Percentiles rank a stretch among this genome's conserved stretches.
Conservation (phyloP, 2,888 invertebrate species). For the Sinhomidia bicolor region DNA sequence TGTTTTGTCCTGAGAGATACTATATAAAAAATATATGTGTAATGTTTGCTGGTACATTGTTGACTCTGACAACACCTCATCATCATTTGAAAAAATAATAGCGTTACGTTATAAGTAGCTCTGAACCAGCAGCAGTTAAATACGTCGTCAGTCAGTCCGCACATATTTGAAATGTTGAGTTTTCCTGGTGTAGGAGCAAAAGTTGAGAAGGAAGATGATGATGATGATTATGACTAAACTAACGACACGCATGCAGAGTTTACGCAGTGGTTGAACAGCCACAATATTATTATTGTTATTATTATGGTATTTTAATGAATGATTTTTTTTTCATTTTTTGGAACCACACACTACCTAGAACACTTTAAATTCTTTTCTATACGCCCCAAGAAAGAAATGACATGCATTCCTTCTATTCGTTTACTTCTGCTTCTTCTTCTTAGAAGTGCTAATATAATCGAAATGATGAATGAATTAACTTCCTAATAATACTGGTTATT, state of each 20-base stretch:
- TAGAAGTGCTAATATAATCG: background rate
- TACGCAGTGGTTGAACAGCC: conserved; percentile 44
- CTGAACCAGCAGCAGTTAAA: background rate
- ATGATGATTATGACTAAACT: background rate
- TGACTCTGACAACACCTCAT: conserved; percentile 45
- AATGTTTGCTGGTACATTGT: background rate
- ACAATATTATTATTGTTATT: conserved; percentile 49
- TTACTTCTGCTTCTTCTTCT: too few species aligned
- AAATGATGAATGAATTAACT: background rate
- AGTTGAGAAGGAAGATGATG: background rate
- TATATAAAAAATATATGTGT: background rate
- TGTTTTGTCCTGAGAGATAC: too few species aligned
- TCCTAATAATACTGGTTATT: background rate
- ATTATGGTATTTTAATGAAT: conserved; percentile 44
- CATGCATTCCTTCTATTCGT: background rate
- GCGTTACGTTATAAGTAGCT: background rate
- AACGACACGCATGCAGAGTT: conserved; percentile 39
- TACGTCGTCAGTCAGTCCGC: background rate
- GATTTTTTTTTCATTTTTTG: conserved; percentile 19
- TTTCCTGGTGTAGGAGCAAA: conserved; percentile 3
- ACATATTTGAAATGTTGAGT: conserved; percentile 26
- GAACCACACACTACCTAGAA: background rate
- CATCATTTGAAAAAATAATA: too few species aligned
- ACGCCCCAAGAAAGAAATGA: background rate
- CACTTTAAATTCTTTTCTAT: background rate